phyloP scores from a whole-genome alignment of 2,888 invertebrate species.

The Stenurella melanura region DNA sequence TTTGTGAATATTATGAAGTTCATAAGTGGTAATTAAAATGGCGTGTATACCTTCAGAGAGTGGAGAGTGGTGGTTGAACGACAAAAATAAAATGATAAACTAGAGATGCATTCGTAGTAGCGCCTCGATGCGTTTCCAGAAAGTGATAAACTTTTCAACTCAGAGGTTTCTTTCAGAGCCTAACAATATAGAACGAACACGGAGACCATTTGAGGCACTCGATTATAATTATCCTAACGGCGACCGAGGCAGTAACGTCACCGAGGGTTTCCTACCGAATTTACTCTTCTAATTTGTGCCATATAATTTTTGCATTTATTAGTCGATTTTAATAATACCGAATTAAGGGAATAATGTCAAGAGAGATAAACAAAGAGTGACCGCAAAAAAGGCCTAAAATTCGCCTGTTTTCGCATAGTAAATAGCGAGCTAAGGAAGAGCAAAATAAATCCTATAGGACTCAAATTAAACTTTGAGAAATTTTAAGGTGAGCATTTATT shows the following conservation, averaged over 20 bases:
- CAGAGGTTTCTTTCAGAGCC: not conserved
- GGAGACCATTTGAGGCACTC: conserved; percentile 1
- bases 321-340: too few relatives aligned
- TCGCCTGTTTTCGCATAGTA: too few relatives aligned
- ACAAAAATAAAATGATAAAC: not conserved
- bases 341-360: too few relatives aligned
- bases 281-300: too few relatives aligned
- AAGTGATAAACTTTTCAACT: not conserved
- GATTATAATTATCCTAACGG: not conserved
- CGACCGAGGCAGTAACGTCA: not conserved
- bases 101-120: not conserved
- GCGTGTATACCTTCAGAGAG: not conserved
- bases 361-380: too few relatives aligned
- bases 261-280: not conserved
- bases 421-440: too few relatives aligned
- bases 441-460: too few relatives aligned
- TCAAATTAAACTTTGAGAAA: too few relatives aligned
- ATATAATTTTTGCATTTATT: too few relatives aligned
- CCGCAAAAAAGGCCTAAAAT: too few relatives aligned
- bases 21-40: not conserved
- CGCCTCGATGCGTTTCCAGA: not conserved
- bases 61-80: not conserved
- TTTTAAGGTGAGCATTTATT: too few relatives aligned
- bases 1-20: not conserved
- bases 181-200: not conserved